Conservation (phyloP, 2,888 invertebrate genomes). For the Euzophera pinguis region DNA sequence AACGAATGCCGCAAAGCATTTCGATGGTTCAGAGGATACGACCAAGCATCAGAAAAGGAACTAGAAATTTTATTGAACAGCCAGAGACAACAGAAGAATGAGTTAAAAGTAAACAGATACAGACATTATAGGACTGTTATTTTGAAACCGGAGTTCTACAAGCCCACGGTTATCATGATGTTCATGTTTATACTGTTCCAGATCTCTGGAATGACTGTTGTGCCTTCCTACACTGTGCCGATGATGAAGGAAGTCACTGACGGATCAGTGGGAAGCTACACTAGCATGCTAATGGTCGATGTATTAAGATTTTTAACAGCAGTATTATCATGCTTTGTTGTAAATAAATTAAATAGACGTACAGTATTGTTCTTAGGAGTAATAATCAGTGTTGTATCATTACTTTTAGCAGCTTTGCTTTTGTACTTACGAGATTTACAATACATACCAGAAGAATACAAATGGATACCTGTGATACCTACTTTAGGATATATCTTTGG, state of each 20-base stretch:
- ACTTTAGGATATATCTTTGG: slow-evolving; percentile 78
- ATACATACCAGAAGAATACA: slow-evolving; percentile 47
- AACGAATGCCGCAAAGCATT: slow-evolving; percentile 79
- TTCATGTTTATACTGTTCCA: slow-evolving; percentile 84
- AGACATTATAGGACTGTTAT: slow-evolving; percentile 42
- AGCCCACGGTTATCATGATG: slow-evolving; percentile 81
- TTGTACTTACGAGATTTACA: slow-evolving; percentile 58
- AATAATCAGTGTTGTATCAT: slow-evolving; percentile 75
- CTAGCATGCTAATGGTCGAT: slow-evolving; percentile 83
- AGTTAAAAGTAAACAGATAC: slow-evolving; percentile 50
- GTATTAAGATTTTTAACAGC: slow-evolving; percentile 80
- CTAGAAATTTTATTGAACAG: slow-evolving; percentile 62
- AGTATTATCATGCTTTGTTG: slow-evolving; percentile 79
- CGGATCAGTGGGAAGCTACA: slow-evolving; percentile 78
- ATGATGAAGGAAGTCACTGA: slow-evolving; percentile 81
- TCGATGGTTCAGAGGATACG: slow-evolving; percentile 78
- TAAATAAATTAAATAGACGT: slow-evolving; percentile 80
- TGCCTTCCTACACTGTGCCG: slow-evolving; percentile 84
- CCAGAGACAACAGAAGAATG: slow-evolving; percentile 42
- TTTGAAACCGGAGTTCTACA: slow-evolving; percentile 76
- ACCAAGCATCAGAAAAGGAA: slow-evolving; percentile 66
- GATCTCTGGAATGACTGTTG: slow-evolving; percentile 84
- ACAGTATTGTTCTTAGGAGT: slow-evolving; percentile 81
- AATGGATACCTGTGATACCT: slow-evolving; percentile 71
- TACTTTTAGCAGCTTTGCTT: slow-evolving; percentile 70